These are phyloP conservation scores for Tachystola acroxantha DNA, from an alignment of 2,888 invertebrate species.

Conservation along the genomic window DNA sequence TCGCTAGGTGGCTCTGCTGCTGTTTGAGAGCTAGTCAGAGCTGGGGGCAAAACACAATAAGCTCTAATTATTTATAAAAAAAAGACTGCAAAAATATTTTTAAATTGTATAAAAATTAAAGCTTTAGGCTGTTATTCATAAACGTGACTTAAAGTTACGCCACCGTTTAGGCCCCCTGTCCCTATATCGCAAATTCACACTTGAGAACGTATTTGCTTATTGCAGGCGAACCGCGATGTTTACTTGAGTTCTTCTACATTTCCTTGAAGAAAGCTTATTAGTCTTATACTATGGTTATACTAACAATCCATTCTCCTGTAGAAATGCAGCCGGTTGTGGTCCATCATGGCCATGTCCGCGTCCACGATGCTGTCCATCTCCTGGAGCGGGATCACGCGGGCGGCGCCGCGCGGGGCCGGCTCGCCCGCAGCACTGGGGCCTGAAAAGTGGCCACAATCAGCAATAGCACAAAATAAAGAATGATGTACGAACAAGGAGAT, in stretches of 20 bases:
- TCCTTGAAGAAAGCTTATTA: too few species aligned
- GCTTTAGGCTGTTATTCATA: too few species aligned
- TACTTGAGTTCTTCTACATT: too few species aligned
- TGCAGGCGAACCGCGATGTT: too few species aligned
- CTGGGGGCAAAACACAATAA: neutral
- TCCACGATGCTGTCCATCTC: conserved; percentile 73
- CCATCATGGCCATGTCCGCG: conserved; percentile 66
- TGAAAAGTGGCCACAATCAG: neutral
- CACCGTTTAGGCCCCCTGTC: too few species aligned
- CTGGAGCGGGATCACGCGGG: conserved; percentile 55
- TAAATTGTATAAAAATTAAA: too few species aligned
- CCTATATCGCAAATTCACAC: too few species aligned
- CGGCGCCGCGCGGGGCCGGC: conserved; percentile 25
- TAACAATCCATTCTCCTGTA: conserved; percentile 62
- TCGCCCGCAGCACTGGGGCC: conserved; percentile 12
- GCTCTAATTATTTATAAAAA: neutral
- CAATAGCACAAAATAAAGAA: neutral
- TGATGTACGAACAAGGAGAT: too few species aligned
- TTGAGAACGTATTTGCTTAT: too few species aligned
- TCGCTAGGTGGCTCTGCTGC: conserved; percentile 46
- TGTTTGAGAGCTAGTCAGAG: conserved; percentile 21
- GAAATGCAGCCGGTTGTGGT: conserved; percentile 64
- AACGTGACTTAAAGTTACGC: too few species aligned
- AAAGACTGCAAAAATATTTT: too few species aligned
- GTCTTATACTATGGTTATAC: conserved; percentile 17